Evolutionary conservation across 1,140 invertebrate genomes (phyloP), one percentile per base, ranked within the genome.

Genomic region (Myzus persicae): DNA sequence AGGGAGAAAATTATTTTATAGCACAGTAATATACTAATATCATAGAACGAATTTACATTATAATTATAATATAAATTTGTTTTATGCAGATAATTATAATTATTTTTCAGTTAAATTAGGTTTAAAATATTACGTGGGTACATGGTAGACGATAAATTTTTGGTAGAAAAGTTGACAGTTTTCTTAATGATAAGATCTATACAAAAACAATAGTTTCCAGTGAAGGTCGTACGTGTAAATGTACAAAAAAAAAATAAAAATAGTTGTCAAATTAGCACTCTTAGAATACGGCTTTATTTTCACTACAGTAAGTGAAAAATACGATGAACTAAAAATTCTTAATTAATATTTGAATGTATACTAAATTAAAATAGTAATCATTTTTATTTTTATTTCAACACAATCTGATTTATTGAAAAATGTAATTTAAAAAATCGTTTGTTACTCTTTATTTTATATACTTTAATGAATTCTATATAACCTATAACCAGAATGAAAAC

Each of bases 181-280:
- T 93, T 31, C 81, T 31, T n/a, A 40, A 40, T 84, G 91, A 93
- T 93, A 84, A 93, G 46, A 48, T 8, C 44, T 51, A 8, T 84
- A 93, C 31, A n/a, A 85, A 85, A 93, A 93, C 81, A 93, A 85
- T 85, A 51, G 81, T 93, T 93, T 93, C 91, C 81, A 84, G 76
- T 84, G 59, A 92, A 92, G 91, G 91, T 82, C 44, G 91, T 85
- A 93, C 91, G 91, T 85, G 91, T 93, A 85, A 82, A 85, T 51
- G 36, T 42, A 93, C 36, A n/a, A 91, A 46, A 91, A 76, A 59
- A 81, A 84, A 92, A 84, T 38, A 46, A 36, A 81, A 82, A 76
- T 46, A 42, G 24, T 93, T 85, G 81, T 93, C 9, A 85, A 93
- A 31, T 93, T 84, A 51, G 46, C 46, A 84, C n/a, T 93, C 42